Conservation (phyloP, 2,113 vertebrate species). For the Boulengeromyrus knoepffleri region DNA sequence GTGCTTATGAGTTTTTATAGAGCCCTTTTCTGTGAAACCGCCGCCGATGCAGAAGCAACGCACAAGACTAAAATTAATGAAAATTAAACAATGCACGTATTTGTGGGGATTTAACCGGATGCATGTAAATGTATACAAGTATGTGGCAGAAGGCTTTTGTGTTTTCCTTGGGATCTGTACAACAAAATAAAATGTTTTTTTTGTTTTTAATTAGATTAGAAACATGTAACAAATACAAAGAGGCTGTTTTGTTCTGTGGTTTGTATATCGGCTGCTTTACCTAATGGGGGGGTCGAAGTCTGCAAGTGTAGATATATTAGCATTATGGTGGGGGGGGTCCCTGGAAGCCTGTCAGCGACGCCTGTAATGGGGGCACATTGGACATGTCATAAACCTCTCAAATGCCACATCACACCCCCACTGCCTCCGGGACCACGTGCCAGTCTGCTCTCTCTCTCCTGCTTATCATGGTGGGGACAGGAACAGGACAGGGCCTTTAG, state of each 20-base stretch:
- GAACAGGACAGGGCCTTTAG: background rate
- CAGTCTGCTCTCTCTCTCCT: background rate
- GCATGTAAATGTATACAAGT: slow-evolving; percentile 2
- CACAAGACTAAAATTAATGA: slow-evolving; percentile 46
- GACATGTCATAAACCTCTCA: slow-evolving; percentile 70
- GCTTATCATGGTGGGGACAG: slow-evolving; percentile 33
- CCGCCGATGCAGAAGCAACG: slow-evolving; percentile 54
- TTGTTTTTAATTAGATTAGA: background rate
- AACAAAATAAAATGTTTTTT: background rate
- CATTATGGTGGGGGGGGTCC: slow-evolving; percentile 76
- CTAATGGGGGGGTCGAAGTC: slow-evolving; percentile 72
- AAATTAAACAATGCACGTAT: slow-evolving; percentile 64
- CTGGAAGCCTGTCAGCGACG: slow-evolving; percentile 80
- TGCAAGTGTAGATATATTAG: slow-evolving; percentile 81
- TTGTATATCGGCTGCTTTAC: background rate
- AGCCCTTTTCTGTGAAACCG: slow-evolving; percentile 82
- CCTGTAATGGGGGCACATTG: slow-evolving; percentile 80
- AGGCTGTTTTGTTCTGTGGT: background rate
- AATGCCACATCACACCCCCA: background rate
- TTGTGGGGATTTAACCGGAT: slow-evolving; percentile 58
- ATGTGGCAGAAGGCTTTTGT: background rate
- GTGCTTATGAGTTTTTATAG: slow-evolving; percentile 85
- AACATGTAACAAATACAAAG: background rate
- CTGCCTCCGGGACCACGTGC: background rate
- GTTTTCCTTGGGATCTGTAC: background rate